Evolutionary conservation across 2,888 invertebrate genomes (phyloP).

Genomic region (Pherbina coryleti): DNA sequence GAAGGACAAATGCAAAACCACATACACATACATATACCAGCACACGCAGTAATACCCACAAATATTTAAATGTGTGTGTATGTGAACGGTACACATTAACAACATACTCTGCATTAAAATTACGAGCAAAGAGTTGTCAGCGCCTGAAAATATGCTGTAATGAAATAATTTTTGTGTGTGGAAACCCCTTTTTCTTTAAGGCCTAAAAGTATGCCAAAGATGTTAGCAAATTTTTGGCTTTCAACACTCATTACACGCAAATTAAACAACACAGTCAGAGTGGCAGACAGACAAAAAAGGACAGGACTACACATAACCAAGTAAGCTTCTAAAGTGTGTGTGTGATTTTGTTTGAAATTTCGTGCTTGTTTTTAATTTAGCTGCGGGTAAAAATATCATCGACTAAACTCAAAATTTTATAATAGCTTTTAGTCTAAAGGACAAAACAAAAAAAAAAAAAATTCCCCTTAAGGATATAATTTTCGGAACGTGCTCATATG

Average conservation of each 20-base stretch:
- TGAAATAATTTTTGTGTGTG: neutral
- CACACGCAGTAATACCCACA: slow-evolving; percentile 1
- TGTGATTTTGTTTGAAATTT: slow-evolving; percentile 38
- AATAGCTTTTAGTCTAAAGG: no score
- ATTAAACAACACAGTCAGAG: slow-evolving; percentile 43
- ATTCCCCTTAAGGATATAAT: neutral
- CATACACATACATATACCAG: neutral
- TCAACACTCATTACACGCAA: slow-evolving; percentile 53
- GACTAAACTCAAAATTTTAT: no score
- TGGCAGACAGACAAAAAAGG: neutral
- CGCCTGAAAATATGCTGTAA: neutral
- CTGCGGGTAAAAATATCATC: slow-evolving; percentile 26
- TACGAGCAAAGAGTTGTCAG: neutral
- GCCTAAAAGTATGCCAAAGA: slow-evolving; percentile 49
- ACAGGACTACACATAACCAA: neutral
- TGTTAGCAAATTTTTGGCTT: slow-evolving; percentile 43
- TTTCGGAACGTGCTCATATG: no score
- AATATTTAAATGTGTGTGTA: neutral
- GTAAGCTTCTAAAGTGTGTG: neutral
- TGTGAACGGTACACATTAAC: no score
- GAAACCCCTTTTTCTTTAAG: neutral
- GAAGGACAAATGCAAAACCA: neutral
- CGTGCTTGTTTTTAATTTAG: slow-evolving; percentile 28
- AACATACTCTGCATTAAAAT: no score
- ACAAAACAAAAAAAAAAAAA: neutral